Conservation (phyloP, 1,140 invertebrate species). For the Luehdorfia chinensis region DNA sequence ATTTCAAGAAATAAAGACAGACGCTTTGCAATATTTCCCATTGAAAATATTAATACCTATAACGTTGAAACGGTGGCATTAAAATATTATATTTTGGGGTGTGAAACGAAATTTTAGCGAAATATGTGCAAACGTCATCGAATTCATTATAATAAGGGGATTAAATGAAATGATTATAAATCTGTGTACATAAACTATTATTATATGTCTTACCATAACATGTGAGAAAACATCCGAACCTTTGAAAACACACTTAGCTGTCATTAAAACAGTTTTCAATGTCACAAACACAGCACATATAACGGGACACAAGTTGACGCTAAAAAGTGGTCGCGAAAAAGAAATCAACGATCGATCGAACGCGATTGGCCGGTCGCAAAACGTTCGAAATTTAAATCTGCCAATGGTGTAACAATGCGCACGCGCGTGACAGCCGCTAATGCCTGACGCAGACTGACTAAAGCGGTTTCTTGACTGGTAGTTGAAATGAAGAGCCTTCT, state of each 20-base stretch:
- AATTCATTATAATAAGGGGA: not conserved
- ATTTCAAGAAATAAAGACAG: slow-evolving; percentile 3
- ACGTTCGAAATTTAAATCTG: slow-evolving; percentile 58
- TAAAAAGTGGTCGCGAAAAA: slow-evolving; percentile 49
- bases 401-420: slow-evolving; percentile 36
- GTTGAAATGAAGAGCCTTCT: slow-evolving; percentile 50
- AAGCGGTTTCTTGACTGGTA: slow-evolving; percentile 57
- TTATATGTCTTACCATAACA: slow-evolving; percentile 52
- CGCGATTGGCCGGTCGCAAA: slow-evolving; percentile 52
- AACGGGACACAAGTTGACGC: slow-evolving; percentile 50
- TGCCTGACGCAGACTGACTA: slow-evolving; percentile 57
- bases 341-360: slow-evolving; percentile 54
- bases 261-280: slow-evolving; percentile 44
- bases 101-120: not conserved
- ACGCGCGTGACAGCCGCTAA: slow-evolving; percentile 41
- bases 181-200: too few species aligned
- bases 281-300: slow-evolving; percentile 59
- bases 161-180: not conserved
- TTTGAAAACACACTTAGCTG: slow-evolving; percentile 31
- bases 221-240: slow-evolving; percentile 55
- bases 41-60: not conserved
- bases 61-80: not conserved
- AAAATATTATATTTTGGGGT: slow-evolving; percentile 1
- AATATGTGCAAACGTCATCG: not conserved
- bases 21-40: slow-evolving; percentile 1